Conservation (phyloP, 2,797 vertebrate genomes). For the Heterohyrax brucei region DNA sequence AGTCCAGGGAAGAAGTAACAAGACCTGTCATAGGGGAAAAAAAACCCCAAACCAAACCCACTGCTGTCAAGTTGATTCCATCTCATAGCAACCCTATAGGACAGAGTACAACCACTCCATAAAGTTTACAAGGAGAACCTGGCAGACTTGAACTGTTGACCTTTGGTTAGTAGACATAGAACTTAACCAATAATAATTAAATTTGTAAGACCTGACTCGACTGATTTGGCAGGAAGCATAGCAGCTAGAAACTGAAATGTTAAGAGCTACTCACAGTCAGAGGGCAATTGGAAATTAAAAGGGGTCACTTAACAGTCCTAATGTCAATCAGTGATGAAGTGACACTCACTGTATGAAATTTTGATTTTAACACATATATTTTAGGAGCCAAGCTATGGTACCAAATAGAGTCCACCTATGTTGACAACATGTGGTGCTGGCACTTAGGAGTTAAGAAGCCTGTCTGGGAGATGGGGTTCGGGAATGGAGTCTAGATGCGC, state of each 20-base stretch:
- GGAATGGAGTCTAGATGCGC: background rate
- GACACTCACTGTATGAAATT: constrained; percentile 15
- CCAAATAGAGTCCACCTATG: background rate
- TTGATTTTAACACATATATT: background rate
- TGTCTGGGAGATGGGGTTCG: background rate
- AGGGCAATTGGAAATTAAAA: constrained; percentile 31
- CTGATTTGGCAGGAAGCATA: constrained; percentile 22
- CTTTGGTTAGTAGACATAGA: background rate
- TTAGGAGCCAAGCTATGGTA: background rate
- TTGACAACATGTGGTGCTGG: background rate
- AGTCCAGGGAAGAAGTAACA: background rate
- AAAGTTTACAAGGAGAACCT: too few relatives aligned
- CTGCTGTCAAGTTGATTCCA: too few relatives aligned
- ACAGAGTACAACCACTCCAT: too few relatives aligned
- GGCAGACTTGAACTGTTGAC: too few relatives aligned
- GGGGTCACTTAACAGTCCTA: background rate
- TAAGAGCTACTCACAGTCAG: constrained; percentile 20
- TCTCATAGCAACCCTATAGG: too few relatives aligned
- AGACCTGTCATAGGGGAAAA: background rate
- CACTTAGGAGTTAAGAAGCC: background rate
- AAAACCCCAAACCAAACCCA: too few relatives aligned
- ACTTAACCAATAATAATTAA: background rate
- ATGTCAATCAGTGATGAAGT: background rate
- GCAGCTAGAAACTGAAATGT: background rate
- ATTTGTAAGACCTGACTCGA: background rate